Evolutionary conservation across 64 coral and sea anemone species (phyloP).

Genomic region (Platygyra sinensis): DNA sequence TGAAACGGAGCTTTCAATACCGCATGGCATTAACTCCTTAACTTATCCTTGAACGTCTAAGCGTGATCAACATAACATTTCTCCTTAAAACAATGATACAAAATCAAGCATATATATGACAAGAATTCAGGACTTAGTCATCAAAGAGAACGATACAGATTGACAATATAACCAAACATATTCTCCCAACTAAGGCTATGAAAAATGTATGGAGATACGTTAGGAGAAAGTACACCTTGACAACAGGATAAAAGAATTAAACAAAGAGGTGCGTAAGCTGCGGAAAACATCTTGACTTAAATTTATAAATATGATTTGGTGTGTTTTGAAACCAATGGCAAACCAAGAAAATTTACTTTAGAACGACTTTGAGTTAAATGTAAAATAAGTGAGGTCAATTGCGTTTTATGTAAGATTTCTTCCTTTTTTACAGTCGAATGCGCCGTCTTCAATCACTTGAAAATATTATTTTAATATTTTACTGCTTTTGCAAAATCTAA

Average conservation of each 20-base stretch:
- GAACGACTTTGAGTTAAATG: conserved; percentile 32
- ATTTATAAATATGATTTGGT: conserved; percentile 32
- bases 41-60: background rate
- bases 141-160: background rate
- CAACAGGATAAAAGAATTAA: background rate
- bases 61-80: background rate
- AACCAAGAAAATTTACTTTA: conserved; percentile 26
- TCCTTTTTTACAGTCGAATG: conserved; percentile 1
- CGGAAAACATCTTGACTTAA: conserved; percentile 25
- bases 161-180: background rate
- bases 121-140: background rate
- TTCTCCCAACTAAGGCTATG: background rate
- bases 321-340: background rate
- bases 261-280: background rate
- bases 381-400: conserved; percentile 28
- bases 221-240: background rate
- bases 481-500: background rate
- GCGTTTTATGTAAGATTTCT: conserved; percentile 8
- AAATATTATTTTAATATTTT: background rate
- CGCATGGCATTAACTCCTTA: background rate
- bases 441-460: background rate
- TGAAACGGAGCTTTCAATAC: background rate
- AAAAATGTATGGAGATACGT: background rate
- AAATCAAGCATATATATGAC: background rate
- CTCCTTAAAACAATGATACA: background rate